Base-by-base conservation (phyloP, 2,888 invertebrate species). In the Leptinotarsa juncta region DNA sequence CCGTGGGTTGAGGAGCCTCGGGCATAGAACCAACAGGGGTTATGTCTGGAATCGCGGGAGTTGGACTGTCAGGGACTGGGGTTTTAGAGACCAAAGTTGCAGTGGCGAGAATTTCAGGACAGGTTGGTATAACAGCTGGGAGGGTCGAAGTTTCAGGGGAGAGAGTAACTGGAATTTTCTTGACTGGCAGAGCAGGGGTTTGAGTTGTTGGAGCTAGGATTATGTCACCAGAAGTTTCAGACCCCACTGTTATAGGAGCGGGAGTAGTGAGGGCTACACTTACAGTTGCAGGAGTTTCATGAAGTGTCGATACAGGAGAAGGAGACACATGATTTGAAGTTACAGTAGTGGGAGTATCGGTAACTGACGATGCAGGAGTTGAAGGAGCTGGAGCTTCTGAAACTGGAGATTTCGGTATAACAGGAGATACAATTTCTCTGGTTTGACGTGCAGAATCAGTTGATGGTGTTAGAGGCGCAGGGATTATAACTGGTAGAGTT, bases 21-120 rank as follows among this genome's bases (percentile, higher is more conserved):
- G 32, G 32, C 32, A 32, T 32, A 32, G 50, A 50, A 16, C 16
- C 14, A 50, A 16, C 16, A 53, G 32, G 20, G 15, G 20, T 32
- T 7, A 32, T 5, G 32, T 32, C 65, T 15, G 4, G 53, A 18
- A 62, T 12, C 51, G 55, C 23, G 48, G 48, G 32, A 66, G 77
- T 78, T 57, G 77, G 73, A 42, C 74, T 82, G 82, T 77, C 82
- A 67, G 51, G 51, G 20, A 53, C 57, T 74, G 69, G 53, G 18
- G n/a, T 50, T 50, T 16, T 12, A 50, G 50, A 16, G 16, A 16
- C 50, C 4, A 16, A 50, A 16, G 15, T 50, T 14, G 4, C 50
- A 50, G 50, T 7, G 50, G 50, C 50, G 3, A 15, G 50, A 16
- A 12, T 50, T 50, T 16, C 50, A 50, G 50, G 50, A 12, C 0